Conservation (phyloP, 2,113 vertebrate genomes). For the Tragulus kanchil region DNA sequence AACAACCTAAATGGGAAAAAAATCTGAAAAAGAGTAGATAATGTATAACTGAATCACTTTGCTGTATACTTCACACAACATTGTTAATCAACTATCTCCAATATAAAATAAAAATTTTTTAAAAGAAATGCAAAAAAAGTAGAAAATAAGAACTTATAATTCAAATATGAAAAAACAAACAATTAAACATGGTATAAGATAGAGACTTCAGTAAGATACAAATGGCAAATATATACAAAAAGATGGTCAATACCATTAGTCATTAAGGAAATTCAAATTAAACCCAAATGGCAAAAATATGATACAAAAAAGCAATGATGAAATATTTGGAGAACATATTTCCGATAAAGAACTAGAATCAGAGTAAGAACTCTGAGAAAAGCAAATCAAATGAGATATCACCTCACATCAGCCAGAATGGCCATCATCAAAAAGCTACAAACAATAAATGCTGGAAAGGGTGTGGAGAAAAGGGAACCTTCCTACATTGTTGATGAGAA, state of each 20-base stretch:
- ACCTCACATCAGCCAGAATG: not conserved
- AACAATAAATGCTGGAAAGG: not conserved
- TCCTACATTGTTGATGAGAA: not conserved
- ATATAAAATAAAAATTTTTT: not conserved
- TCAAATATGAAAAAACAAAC: slow-evolving; percentile 20
- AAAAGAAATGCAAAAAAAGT: not conserved
- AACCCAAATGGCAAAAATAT: no score
- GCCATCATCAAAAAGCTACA: not conserved
- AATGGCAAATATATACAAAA: slow-evolving; percentile 30
- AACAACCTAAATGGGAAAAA: not conserved
- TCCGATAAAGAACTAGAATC: slow-evolving; percentile 6
- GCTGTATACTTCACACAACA: not conserved
- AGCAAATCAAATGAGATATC: not conserved
- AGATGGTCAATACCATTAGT: not conserved
- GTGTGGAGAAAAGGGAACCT: not conserved
- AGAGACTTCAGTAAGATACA: not conserved
- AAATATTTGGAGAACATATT: slow-evolving; percentile 12
- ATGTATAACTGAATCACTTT: not conserved
- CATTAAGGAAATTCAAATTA: not conserved
- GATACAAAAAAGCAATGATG: no score
- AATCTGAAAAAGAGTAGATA: not conserved
- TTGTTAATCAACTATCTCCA: not conserved
- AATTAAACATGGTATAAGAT: not conserved
- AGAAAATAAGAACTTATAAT: not conserved
- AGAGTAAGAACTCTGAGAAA: not conserved